Conservation (phyloP, 1,140 invertebrate genomes). For the Neomicropteryx cornuta region DNA sequence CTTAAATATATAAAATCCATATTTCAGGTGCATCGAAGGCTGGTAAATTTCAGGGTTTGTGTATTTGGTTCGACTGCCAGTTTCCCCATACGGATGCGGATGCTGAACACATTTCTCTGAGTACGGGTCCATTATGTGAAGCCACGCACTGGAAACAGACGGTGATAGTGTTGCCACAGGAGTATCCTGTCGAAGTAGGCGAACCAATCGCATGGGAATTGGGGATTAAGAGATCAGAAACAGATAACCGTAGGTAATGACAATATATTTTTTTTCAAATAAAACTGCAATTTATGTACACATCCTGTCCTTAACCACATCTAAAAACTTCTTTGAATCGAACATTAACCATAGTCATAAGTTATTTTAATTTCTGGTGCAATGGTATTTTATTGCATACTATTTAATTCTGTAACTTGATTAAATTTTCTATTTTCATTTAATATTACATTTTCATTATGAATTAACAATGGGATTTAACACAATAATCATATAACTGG, state of each 20-base stretch:
- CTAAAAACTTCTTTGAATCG: no score
- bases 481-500: no score
- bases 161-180: constrained; percentile 60
- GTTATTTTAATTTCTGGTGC: no score
- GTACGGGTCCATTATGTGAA: constrained; percentile 60
- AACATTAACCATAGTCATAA: no score
- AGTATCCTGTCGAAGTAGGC: constrained; percentile 39
- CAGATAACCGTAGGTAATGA: constrained; percentile 11
- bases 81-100: constrained; percentile 34
- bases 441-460: no score
- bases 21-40: constrained; percentile 36
- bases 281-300: no score
- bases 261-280: constrained; percentile 1
- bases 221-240: constrained; percentile 36
- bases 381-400: no score
- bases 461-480: no score
- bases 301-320: no score
- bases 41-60: constrained; percentile 62
- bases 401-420: no score
- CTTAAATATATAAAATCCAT: constrained; percentile 1
- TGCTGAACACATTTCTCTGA: constrained; percentile 42
- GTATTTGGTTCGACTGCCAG: constrained; percentile 52
- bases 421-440: no score
- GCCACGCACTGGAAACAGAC: constrained; percentile 98
- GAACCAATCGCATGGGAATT: constrained; percentile 60